These are phyloP conservation scores for Calypte anna DNA, from an alignment of 2,113 vertebrate genomes.

Conservation along the genomic window DNA sequence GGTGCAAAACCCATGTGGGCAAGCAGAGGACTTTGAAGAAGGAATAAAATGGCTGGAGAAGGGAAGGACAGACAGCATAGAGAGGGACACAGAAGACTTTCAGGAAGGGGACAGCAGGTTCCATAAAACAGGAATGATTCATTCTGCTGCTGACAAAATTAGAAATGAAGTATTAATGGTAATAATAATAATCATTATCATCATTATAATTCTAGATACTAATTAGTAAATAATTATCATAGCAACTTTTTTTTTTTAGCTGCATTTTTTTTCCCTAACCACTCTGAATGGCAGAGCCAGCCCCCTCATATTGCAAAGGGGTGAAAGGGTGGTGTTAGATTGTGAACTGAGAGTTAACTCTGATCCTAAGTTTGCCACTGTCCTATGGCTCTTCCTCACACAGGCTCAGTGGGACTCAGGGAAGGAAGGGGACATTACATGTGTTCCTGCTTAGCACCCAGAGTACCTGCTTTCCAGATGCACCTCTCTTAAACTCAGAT, in stretches of 20 bases:
- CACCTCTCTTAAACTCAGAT: constrained; percentile 34
- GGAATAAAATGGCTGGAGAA: not conserved
- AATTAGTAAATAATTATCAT: constrained; percentile 63
- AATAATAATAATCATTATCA: constrained; percentile 20
- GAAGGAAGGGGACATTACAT: not conserved
- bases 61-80: not conserved
- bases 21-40: not conserved
- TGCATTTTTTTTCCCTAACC: not conserved
- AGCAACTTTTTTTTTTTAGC: constrained; percentile 9
- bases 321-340: not conserved
- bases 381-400: constrained; percentile 1
- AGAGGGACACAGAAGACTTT: not conserved
- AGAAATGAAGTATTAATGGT: constrained; percentile 51
- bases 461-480: constrained; percentile 70
- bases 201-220: constrained; percentile 61
- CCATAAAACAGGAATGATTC: constrained; percentile 38
- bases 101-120: not conserved
- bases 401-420: not conserved
- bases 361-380: constrained; percentile 12
- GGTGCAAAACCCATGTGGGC: not conserved
- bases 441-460: constrained; percentile 64
- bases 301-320: not conserved
- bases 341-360: constrained; percentile 22
- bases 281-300: constrained; percentile 49
- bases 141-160: constrained; percentile 63